Conservation (phyloP, 2,888 invertebrate genomes). For the Gymnosoma rotundatum region DNA sequence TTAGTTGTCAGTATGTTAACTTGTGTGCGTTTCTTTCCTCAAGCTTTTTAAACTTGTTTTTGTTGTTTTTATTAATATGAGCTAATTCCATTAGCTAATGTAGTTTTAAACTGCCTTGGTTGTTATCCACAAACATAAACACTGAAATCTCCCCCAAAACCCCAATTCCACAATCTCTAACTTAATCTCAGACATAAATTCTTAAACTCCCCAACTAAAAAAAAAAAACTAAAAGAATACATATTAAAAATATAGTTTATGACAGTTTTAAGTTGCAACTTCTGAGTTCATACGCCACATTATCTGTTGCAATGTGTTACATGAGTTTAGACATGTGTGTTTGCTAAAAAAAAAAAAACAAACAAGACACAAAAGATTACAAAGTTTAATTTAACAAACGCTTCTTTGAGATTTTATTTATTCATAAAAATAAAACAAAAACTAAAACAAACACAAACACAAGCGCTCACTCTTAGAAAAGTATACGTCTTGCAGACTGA, state of each 20-base stretch:
- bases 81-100: slow-evolving; percentile 60
- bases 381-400: slow-evolving; percentile 32
- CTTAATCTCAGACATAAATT: slow-evolving; percentile 6
- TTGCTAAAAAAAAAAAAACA: slow-evolving; percentile 12
- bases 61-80: slow-evolving; percentile 50
- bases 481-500: slow-evolving; percentile 3
- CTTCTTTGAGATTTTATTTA: slow-evolving; percentile 33
- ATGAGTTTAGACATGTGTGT: slow-evolving; percentile 32
- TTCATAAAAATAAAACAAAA: slow-evolving; percentile 45
- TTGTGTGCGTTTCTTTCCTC: neutral
- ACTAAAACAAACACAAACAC: slow-evolving; percentile 33
- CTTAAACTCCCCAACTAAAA: neutral
- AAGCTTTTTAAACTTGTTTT: neutral
- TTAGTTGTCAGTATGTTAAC: neutral
- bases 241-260: slow-evolving; percentile 19
- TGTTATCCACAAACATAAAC: neutral
- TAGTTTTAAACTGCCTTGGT: slow-evolving; percentile 50
- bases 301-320: slow-evolving; percentile 3
- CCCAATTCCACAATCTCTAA: neutral
- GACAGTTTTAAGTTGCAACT: slow-evolving; percentile 44
- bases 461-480: slow-evolving; percentile 18
- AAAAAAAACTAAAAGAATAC: neutral
- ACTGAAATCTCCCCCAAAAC: neutral
- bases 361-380: neutral
- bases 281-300: slow-evolving; percentile 15